phyloP scores from a whole-genome alignment of 2,113 vertebrate species.

The Ornithorhynchus anatinus region DNA sequence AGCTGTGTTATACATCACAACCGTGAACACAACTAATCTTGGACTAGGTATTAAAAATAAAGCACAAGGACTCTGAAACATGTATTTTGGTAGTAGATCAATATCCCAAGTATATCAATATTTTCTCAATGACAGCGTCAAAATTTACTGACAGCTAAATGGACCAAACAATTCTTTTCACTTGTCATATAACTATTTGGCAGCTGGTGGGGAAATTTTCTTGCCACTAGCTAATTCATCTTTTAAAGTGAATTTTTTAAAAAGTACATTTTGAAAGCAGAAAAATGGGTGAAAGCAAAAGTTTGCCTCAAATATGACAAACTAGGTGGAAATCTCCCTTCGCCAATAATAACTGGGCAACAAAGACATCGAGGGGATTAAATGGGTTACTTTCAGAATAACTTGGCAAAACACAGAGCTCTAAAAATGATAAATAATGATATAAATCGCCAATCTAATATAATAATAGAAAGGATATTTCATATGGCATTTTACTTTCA shows the following conservation, averaged over 20 bases:
- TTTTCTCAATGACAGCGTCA: conserved; percentile 33
- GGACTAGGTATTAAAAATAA: neutral
- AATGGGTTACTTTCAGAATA: neutral
- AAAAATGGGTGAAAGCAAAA: neutral
- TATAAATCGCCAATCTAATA: neutral
- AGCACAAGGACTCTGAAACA: conserved; percentile 4
- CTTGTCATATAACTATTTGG: conserved; percentile 14
- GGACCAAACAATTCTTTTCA: neutral
- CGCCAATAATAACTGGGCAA: neutral
- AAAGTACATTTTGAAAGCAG: conserved; percentile 15
- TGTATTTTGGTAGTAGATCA: conserved; percentile 7
- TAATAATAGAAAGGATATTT: conserved; percentile 16
- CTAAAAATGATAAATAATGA: neutral
- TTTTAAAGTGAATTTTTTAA: conserved; percentile 21
- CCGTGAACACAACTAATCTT: conserved; percentile 25
- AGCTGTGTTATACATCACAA: neutral
- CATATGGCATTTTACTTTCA: neutral
- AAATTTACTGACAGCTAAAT: conserved; percentile 47
- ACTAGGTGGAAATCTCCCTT: neutral
- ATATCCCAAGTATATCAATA: conserved; percentile 7
- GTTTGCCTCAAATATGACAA: neutral
- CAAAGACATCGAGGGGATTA: neutral
- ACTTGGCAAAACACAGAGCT: neutral
- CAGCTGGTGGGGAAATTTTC: conserved; percentile 21
- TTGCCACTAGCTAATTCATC: neutral